Evolutionary conservation across 2,888 invertebrate genomes (phyloP), one percentile per base, ranked within the genome.

Genomic region (Ditula angustiorana): DNA sequence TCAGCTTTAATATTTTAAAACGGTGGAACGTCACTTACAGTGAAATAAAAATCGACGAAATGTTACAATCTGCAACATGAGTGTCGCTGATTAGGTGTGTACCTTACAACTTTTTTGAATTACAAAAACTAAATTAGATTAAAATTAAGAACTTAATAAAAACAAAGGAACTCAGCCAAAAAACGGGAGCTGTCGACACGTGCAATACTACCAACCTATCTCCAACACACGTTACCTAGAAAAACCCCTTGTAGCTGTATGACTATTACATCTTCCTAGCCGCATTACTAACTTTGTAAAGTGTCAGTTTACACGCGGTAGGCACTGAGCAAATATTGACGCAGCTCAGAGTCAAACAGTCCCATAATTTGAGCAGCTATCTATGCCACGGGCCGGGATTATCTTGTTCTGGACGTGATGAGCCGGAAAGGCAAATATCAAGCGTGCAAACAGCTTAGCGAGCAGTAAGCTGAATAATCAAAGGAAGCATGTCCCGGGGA

Each of bases 131-230:
- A 23, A 28, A 57, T 37, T 35, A 44, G 23, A 41, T 50, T 81
- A 50, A 83, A 83, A 86, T 87, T 84, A 86, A 83, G 81, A 78
- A 81, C 77, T 81, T 71, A 80, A 78, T 78, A 84, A 84, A 86
- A 85, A 83, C 79, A 86, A 86, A 85, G 80, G 80, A 68, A 73
- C 77, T 76, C 71, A 74, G 24, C 73, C 73, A 69, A 80, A 85
- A 87, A 87, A 50, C 87, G 79, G 89, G 80, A 90, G 90, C 88
- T 85, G 83, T 85, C 82, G 80, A 72, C 79, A 69, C 61, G 56
- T 67, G 71, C 75, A 69, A 76, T 73, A 72, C 70, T 75, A 37
- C 64, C 19, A 53, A 35, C 16, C 33, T 13, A 57, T n/a, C 35
- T 11, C 0, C 46, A 7, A 47, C 44, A 1, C 13, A n/a, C 1